Evolutionary conservation across 2,113 vertebrate genomes (phyloP).

Genomic region (Columba livia): DNA sequence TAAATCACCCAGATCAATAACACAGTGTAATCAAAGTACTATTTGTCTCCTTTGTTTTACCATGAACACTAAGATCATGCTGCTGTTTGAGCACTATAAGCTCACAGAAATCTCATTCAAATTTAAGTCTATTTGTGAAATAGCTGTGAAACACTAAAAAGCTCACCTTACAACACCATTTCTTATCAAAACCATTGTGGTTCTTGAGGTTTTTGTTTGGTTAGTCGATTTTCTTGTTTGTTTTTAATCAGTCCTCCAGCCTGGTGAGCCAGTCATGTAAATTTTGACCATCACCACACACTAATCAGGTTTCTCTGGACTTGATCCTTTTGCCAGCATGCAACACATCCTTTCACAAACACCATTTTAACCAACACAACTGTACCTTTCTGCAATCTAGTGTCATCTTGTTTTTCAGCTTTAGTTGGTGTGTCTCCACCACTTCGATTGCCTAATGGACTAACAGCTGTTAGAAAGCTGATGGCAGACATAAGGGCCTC

Average conservation of each 20-base stretch:
- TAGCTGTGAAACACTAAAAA: not conserved
- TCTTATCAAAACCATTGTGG: not conserved
- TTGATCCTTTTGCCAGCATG: not conserved
- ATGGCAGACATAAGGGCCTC: constrained; percentile 89
- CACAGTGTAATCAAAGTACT: not conserved
- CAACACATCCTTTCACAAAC: not conserved
- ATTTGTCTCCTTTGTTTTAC: not conserved
- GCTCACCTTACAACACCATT: not conserved
- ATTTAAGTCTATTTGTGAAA: not conserved
- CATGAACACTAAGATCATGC: not conserved
- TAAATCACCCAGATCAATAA: not conserved
- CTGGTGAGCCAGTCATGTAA: not conserved
- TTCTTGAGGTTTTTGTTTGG: too few species aligned
- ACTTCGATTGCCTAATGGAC: constrained; percentile 64
- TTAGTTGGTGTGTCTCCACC: constrained; percentile 39
- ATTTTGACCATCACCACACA: not conserved
- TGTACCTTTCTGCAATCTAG: constrained; percentile 77
- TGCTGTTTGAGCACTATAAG: not conserved
- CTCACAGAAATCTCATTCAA: not conserved
- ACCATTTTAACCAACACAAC: not conserved
- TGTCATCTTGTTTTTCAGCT: constrained; percentile 50
- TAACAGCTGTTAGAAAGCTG: constrained; percentile 79
- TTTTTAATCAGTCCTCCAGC: not conserved
- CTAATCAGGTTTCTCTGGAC: not conserved
- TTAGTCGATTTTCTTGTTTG: not conserved